phyloP scores from a whole-genome alignment of 2,888 invertebrate species.

The Spilarctia lutea region DNA sequence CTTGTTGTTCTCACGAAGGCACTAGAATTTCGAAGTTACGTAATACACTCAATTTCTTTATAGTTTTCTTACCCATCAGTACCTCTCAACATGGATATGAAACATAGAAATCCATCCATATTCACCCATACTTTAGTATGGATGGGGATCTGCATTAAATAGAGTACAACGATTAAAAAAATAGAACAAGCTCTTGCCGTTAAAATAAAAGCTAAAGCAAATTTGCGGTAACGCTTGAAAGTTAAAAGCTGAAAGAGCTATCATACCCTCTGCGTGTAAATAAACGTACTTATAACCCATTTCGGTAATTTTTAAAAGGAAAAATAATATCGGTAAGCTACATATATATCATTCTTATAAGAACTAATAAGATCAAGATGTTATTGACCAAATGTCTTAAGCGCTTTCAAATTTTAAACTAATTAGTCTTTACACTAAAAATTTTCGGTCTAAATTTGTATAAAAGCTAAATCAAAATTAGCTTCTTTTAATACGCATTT shows the following conservation, averaged over 20 bases:
- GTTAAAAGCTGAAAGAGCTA: neutral
- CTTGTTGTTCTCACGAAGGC: neutral
- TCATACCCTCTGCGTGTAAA: no score
- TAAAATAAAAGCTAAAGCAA: no score
- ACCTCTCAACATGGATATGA: neutral
- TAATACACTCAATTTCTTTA: neutral
- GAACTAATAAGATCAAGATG: neutral
- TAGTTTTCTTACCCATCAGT: neutral
- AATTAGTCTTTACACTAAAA: neutral
- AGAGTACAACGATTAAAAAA: neutral
- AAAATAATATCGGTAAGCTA: no score
- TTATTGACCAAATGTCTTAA: neutral
- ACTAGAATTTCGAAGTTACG: neutral
- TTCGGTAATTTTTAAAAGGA: no score
- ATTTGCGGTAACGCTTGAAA: neutral
- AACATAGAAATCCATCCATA: neutral
- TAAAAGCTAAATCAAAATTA: neutral
- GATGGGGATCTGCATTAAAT: neutral
- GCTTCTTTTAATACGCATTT: neutral
- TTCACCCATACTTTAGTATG: neutral
- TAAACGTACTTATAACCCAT: no score
- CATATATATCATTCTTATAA: neutral
- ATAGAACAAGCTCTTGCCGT: neutral
- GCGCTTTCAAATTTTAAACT: neutral
- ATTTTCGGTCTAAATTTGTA: neutral